Evolutionary conservation across 2,113 vertebrate species (phyloP), one percentile per base, ranked within the genome.

Genomic region (Panthera tigris): DNA sequence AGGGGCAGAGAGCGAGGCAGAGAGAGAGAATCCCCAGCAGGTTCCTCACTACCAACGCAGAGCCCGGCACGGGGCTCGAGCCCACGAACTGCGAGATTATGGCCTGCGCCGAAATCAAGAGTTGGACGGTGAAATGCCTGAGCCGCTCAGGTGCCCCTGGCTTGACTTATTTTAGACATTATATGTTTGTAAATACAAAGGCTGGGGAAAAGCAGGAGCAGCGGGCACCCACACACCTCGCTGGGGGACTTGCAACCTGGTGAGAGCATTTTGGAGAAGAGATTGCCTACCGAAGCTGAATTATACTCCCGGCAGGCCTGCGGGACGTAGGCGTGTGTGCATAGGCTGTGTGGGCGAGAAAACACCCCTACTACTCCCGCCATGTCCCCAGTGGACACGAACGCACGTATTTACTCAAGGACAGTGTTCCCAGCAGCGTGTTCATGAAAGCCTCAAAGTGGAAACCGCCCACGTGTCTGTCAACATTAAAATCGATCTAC

Each of bases 311-410:
- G 48, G 9, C 6, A 2, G 23, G 41, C 4, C 9, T 3, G 48
- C 4, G 0, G 11, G 33, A 50, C 3, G 13, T 7, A 0, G 45
- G 68, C 1, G 5, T 4, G 3, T 23, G 7, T 25, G 4, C 5
- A 0, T 6, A 33, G 36, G 0, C 18, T 0, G 45, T n/a, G 31
- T 10, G 4, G 14, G 36, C 23, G 48, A 21, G 41, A 6, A 23
- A 39, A 25, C 7, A 0, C 4, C 19, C 31, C 18, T 1, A 2
- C 19, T 6, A 11, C 29, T 27, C 12, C 69, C 21, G 3, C 0
- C 19, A 63, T 7, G 15, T 18, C 45, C 57, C 73, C 69, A 29
- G 39, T 48, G 16, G 74, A 80, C 65, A 18, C 1, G 11, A n/a
- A 39, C 10, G 69, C 76, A 33, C 0, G 0, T 4, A 13, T 69